Base-by-base conservation (phyloP, 2,888 invertebrate genomes). In the Heteropelma amictum region DNA sequence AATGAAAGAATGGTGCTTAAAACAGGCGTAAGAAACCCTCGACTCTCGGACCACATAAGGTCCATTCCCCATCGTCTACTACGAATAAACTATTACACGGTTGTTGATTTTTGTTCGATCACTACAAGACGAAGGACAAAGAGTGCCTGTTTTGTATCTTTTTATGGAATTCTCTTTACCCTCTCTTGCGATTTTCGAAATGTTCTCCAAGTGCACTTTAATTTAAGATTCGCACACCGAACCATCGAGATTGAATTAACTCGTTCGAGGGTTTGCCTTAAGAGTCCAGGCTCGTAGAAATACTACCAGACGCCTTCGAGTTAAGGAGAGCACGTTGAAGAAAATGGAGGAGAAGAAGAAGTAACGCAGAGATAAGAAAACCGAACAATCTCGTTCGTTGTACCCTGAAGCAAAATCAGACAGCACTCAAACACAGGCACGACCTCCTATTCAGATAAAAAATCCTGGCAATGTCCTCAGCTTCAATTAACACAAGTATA, bases 201-300 rank as follows among this genome's bases (percentile, higher is more conserved):
- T 33, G 28, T 51, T 49, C 30, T 3, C 30, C 73, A 26, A 53
- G 58, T 67, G 63, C 58, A 53, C 47, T 68, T 12, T 63, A 40
- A 38, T 67, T 63, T 71, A 49, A 14, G 71, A 67, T 67, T 71
- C 67, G 71, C 75, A 56, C 54, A 64, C 30, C 30, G 61, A 64
- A 40, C 67, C 63, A 71, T 75, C 75, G 74, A 70, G 77, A 77
- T 77, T 64, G 40, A 77, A 77, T 77, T 64, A 72, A 76, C 76
- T 76, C 72, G 71, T 76, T 47, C 69, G 58, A 38, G 64, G 38
- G 54, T 49, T 23, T 47, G 45, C 60, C 30, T 51, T 65, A 67
- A 67, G 71, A 65, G 65, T 49, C 54, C 71, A 49, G 26, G 35
- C 58, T 4, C 28, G 45, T 33, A 30, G 53, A 65, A 47, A 70